Evolutionary conservation across 2,888 invertebrate genomes (phyloP), one percentile per base, ranked within the genome.

Genomic region (Terebella lapidaria): DNA sequence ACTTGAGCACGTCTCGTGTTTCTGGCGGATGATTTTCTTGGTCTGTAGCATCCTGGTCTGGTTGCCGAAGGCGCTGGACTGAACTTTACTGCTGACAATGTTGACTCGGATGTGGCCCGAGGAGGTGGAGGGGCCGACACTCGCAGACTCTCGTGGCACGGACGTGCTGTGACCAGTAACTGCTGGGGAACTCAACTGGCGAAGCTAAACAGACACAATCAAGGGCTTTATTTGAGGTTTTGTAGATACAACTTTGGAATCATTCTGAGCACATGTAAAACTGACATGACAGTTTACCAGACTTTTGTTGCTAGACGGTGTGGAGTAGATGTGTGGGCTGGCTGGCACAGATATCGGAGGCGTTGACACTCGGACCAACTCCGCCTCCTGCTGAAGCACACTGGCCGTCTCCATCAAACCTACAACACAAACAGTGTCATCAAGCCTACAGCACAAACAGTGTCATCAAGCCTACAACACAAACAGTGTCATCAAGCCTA

Each of bases 301-400:
- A 35, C 10, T 15, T 35, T 35, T 35, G n/a, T 35, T 35, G 42
- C 10, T 35, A 35, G 10, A 67, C 0, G 59, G 55, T n/a, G 71
- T 65, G 18, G 73, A 67, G 51, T 70, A 74, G 4, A 75, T 63
- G 35, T 72, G 68, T 3, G 70, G 69, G 25, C 29, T 28, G 28
- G 49, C 15, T 5, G 66, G 60, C 28, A 58, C 57, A 4, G 28
- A 26, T 29, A 27, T 29, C 69, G 71, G 25, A 66, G 63, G 56
- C 22, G 59, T 70, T 22, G 63, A 58, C 57, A 67, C 64, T 3
- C 67, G 60, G 1, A 74, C 73, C 20, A 83, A 73, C 27, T 72
- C 72, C 1, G 91, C 92, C 82, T 95, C 94, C 60, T 86, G 85
- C 70, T 88, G 87, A 64, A 95, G 82, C 55, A 84, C 82, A 0